These are phyloP conservation scores for Astropecten irregularis DNA, from an alignment of 53 echinoderm and acorn worm genomes.

Conservation along the genomic window DNA sequence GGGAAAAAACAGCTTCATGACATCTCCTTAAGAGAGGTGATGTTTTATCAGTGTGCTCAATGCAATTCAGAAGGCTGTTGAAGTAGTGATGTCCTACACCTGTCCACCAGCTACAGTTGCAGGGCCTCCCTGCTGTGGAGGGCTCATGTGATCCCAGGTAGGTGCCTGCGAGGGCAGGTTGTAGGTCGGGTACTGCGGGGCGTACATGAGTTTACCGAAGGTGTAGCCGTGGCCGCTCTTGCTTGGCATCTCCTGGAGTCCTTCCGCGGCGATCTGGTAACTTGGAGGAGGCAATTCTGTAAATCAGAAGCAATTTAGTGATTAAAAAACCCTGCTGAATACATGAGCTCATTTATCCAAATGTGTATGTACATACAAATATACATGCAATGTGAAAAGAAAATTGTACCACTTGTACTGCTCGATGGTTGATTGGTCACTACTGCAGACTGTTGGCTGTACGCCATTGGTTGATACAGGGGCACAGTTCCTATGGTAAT, in stretches of 20 bases:
- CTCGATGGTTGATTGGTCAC: not conserved
- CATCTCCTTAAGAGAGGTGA: too few relatives aligned
- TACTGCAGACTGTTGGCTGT: not conserved
- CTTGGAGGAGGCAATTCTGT: constrained; percentile 51
- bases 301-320: not conserved
- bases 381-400: not conserved
- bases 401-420: not conserved
- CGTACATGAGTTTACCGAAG: too few relatives aligned
- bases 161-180: constrained; percentile 1
- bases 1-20: too few relatives aligned
- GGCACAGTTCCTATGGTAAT: constrained; percentile 13
- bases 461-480: not conserved
- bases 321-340: not conserved
- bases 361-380: not conserved
- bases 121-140: constrained; percentile 3
- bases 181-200: too few relatives aligned
- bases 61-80: too few relatives aligned
- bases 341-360: too few relatives aligned
- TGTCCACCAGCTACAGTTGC: too few relatives aligned
- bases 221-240: too few relatives aligned
- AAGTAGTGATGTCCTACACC: too few relatives aligned
- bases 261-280: constrained; percentile 56
- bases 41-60: too few relatives aligned
- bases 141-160: too few relatives aligned
- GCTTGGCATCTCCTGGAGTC: too few relatives aligned